A percentile compares a stretch with the other conserved stretches of the same genome.
phyloP scores from a whole-genome alignment of 2,888 invertebrate genomes.

The Nudaria mundana region DNA sequence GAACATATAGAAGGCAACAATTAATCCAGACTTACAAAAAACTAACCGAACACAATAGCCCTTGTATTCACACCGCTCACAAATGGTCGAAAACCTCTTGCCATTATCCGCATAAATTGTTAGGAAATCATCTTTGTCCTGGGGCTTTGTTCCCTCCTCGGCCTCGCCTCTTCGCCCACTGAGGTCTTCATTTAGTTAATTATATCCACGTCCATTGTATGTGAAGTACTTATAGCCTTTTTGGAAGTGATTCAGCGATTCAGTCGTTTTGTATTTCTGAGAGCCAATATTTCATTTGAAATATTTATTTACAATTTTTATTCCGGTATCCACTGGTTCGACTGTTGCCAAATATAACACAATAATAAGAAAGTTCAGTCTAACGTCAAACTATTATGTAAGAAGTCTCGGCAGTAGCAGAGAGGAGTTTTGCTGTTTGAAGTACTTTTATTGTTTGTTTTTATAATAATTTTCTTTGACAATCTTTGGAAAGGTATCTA shows the following conservation, averaged over 20 bases:
- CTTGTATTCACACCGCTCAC: slow-evolving; percentile 29
- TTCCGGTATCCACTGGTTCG: too few relatives aligned
- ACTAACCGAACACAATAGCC: slow-evolving; percentile 35
- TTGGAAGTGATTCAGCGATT: slow-evolving; percentile 11
- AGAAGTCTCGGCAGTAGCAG: too few relatives aligned
- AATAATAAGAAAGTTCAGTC: too few relatives aligned
- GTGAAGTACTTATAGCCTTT: slow-evolving; percentile 30
- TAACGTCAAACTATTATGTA: too few relatives aligned
- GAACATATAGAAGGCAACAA: slow-evolving; percentile 33
- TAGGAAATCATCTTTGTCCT: slow-evolving; percentile 40
- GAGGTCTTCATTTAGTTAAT: slow-evolving; percentile 51
- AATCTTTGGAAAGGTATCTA: too few relatives aligned
- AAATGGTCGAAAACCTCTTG: slow-evolving; percentile 35
- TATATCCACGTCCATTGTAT: slow-evolving; percentile 37
- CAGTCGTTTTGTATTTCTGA: too few relatives aligned
- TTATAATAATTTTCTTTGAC: too few relatives aligned
- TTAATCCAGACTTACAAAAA: slow-evolving; percentile 40
- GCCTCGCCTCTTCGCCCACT: slow-evolving; percentile 31
- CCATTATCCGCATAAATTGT: slow-evolving; percentile 47
- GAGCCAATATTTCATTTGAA: background rate
- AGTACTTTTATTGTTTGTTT: too few relatives aligned
- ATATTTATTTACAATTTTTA: background rate
- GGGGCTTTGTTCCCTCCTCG: slow-evolving; percentile 40
- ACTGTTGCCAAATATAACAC: too few relatives aligned
- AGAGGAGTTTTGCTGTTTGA: too few relatives aligned